Base-by-base conservation (phyloP, 1,140 invertebrate species). In the Aphidius gifuensis region DNA sequence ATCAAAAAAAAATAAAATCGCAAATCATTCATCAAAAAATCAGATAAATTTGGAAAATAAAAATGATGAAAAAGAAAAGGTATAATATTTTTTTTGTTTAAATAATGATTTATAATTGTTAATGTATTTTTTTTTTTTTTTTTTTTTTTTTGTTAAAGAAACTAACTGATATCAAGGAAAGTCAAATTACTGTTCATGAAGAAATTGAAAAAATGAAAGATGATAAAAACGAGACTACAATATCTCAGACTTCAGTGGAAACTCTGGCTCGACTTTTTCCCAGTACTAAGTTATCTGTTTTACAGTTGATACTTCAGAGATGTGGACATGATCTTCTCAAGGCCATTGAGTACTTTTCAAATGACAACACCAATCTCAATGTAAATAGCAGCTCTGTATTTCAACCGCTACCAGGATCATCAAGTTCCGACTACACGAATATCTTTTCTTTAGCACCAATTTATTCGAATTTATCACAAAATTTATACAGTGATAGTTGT, bases 251-350 rank as follows among this genome's bases (percentile, higher is more conserved):
- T 5, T 89, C 90, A 1, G 80, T 97, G 43, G 92, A 96, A 66
- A 94, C 96, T 79, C 78, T 97, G 44, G 84, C 87, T 5, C 86
- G 92, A 51, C 80, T 97, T 5, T 97, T 97, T 76, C 94, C 94
- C 0, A 88, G 90, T 51, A 88, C 89, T 53, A 96, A 97, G 74
- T 84, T 90, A 9, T 87, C 91, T 0, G 93, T 97, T 0, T 75
- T 98, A 46, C 93, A 96, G 70, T 76, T 97, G 58, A 92, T 95
- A 8, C 78, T 95, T 8, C 88, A 92, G 64, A 86, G 92, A 23
- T 94, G 92, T 74, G 92, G 92, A 64, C 88, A 93, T 45, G 92
- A 95, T 71, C 74, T 95, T n/a, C 81, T 93, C 4, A 90, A 92
- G 64, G 87, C 89, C 7, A 90, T 90, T 38, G 88, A 90, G 67